Base-by-base conservation (phyloP, 1,140 invertebrate species). In the Anastrepha ludens region DNA sequence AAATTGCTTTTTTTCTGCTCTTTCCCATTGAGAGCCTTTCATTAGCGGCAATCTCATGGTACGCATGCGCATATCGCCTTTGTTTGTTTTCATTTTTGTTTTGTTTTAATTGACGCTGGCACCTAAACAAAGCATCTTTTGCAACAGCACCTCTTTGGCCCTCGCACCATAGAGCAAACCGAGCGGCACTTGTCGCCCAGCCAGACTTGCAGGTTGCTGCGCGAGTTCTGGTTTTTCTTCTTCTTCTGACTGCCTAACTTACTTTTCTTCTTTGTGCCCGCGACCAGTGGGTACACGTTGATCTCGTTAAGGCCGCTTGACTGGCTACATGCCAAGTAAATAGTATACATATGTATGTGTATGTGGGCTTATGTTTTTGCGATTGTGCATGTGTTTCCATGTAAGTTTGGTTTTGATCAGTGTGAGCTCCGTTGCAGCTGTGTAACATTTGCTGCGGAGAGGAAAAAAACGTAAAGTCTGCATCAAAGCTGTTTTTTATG, bases 71-170 rank as follows among this genome's bases (percentile, higher is more conserved):
- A 81, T 55, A 81, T 13, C 47, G 74, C 7, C 9, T 55, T 81
- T 81, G 7, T 55, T 41, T 55, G 55, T n/a, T 67, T 67, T 62
- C 60, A 58, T 67, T 41, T 67, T 67, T 67, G 29, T 67, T 67
- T 74, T 41, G 7, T 55, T 20, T 55, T 29, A 55, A 47, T 55
- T 55, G 44, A n/a, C 47, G 8, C 20, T n/a, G 29, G n/a, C 44
- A 81, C 44, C 74, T 20, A n/a, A 81, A 81, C 74, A 81, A 81
- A 81, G 55, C 74, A 55, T 17, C 74, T 55, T 81, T 67, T 41
- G 11, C 64, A 67, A 39, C 9, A 47, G 17, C 74, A 55, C 7
- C 74, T 17, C 60, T 17, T 62, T 17, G 13, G 4, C n/a, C 13
- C 4, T 17, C 15, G n/a, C 15, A 4, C 8, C 60, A 17, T 17